Evolutionary conservation across 1,140 invertebrate species (phyloP), one percentile per base, ranked within the genome.

Genomic region (Trichomalopsis sarcophagae): DNA sequence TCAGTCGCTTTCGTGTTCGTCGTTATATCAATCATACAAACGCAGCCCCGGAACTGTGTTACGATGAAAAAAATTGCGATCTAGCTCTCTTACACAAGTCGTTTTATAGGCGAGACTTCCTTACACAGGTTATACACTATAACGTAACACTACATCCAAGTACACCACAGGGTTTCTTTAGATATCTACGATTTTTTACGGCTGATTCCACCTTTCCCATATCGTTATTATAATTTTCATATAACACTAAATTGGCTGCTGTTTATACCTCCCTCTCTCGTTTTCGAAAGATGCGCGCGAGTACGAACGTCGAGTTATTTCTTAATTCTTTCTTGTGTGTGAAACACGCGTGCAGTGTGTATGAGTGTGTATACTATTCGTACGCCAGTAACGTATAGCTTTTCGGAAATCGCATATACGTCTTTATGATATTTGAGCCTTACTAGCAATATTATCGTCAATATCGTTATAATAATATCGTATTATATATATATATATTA

Each of bases 81-180:
- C 66, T 55, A 80, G 55, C 71, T 81, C 71, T 76, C 17, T 7
- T 62, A 21, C 17, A 62, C n/a, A 21, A 2, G 55, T 62, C 21
- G 5, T n/a, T 44, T 62, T 85, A 55, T 86, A 82, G 80, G 80
- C 84, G 80, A 82, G 84, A 86, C 84, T 86, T 84, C 21, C 74
- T 85, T 78, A 36, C 33, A 36, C 5, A 86, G 40, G 5, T 62
- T 62, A 62, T 21, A 62, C 62, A 27, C 80, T 86, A 69, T 27
- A 82, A 81, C 10, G 40, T 44, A 55, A 82, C 55, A 44, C 78
- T 81, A 85, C 79, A 82, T 82, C 62, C 79, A 71, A 76, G n/a
- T 84, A 74, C 50, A 55, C 30, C 33, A 36, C 33, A 81, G 55
- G 33, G n/a, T 77, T 81, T 9, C 55, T 75, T 75, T 21, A 30